phyloP scores from a whole-genome alignment of 64 coral and sea anemone genomes.

The Actinia equina region DNA sequence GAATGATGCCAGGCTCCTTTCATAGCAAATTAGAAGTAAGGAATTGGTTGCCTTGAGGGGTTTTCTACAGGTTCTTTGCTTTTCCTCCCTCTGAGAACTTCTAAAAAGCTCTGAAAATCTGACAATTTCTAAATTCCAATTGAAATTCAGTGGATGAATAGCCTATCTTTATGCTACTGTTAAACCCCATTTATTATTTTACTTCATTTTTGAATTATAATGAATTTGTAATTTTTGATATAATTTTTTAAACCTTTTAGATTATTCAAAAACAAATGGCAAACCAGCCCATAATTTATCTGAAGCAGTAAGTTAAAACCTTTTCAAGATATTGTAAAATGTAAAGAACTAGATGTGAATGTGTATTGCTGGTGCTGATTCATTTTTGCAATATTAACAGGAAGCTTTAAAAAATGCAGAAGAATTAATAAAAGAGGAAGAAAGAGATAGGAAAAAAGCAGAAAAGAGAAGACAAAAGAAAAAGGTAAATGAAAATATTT shows the following conservation, averaged over 20 bases:
- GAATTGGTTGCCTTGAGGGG: no score
- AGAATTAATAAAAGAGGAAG: constrained; percentile 86
- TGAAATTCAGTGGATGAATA: no score
- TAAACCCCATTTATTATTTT: no score
- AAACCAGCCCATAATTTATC: constrained; percentile 61
- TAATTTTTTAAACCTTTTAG: background rate
- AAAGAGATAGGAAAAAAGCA: constrained; percentile 65
- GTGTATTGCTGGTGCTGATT: background rate
- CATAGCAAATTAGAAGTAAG: no score
- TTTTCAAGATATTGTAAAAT: background rate
- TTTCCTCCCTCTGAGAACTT: no score
- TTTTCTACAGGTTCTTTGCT: no score
- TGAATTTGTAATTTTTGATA: background rate
- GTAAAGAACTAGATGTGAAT: background rate
- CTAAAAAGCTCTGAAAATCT: no score
- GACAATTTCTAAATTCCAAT: no score
- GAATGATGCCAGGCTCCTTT: no score
- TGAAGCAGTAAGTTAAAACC: constrained; percentile 57
- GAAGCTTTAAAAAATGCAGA: constrained; percentile 86
- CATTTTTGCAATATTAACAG: constrained; percentile 4
- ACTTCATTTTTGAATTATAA: background rate
- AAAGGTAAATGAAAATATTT: no score
- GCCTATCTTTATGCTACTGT: background rate
- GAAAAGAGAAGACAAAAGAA: constrained; percentile 71
- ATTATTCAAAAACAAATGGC: constrained; percentile 36